Evolutionary conservation across 2,113 vertebrate species (phyloP).

Genomic region (Heterochromis multidens): DNA sequence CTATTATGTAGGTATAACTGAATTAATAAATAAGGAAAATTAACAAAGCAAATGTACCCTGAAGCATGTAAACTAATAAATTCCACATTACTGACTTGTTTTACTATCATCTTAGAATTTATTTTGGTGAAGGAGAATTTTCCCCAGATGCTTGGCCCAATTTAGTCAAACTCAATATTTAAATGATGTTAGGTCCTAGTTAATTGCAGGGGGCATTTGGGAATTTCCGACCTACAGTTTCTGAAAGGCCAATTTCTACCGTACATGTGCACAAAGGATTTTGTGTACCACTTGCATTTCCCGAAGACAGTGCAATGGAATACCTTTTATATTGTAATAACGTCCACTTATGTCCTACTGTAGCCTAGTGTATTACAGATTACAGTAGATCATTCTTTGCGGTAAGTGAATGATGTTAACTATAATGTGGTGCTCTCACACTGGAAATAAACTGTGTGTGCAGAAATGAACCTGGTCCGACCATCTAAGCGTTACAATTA

Average conservation of each 20-base stretch:
- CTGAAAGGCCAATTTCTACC: neutral
- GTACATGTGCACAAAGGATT: neutral
- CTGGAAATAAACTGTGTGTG: neutral
- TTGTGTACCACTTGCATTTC: neutral
- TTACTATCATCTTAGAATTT: neutral
- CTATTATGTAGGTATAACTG: neutral
- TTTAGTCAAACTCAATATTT: conserved; percentile 21
- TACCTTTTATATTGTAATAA: neutral
- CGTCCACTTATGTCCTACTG: neutral
- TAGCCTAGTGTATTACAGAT: neutral
- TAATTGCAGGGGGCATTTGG: conserved; percentile 21
- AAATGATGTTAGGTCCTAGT: conserved; percentile 17
- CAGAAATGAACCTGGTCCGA: neutral
- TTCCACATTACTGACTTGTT: neutral
- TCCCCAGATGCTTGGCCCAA: neutral
- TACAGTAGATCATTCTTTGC: neutral
- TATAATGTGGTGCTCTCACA: neutral
- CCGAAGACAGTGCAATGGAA: neutral
- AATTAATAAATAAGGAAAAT: neutral
- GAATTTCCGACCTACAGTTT: conserved; percentile 9
- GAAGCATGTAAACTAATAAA: neutral
- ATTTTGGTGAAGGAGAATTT: neutral
- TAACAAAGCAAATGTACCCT: neutral
- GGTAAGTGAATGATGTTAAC: neutral
- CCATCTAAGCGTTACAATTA: neutral